A percentile compares a stretch with the other conserved stretches of the same genome.
Conservation (phyloP, 2,113 vertebrate genomes). For the Leucoraja erinaceus region DNA sequence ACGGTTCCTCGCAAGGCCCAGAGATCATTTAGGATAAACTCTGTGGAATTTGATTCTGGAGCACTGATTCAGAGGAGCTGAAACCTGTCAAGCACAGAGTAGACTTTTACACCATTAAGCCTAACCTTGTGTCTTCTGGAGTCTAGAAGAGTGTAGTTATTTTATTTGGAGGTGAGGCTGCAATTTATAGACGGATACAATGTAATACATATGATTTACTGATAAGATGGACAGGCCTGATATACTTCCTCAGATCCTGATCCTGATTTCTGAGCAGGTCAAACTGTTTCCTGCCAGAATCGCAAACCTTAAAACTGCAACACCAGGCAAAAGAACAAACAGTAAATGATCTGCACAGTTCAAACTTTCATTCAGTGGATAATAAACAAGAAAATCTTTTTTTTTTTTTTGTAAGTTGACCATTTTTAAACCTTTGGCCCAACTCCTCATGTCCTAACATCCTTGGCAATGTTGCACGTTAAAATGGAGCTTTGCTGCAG, state of each 20-base stretch:
- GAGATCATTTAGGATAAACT: background rate
- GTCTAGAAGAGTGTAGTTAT: background rate
- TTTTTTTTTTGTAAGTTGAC: background rate
- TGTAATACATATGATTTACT: background rate
- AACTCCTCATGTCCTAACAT: background rate
- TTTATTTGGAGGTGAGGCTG: background rate
- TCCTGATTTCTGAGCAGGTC: background rate
- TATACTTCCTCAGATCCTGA: background rate
- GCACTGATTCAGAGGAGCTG: background rate
- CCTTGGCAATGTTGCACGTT: background rate
- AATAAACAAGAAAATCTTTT: background rate
- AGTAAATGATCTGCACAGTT: background rate
- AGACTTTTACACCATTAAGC: background rate
- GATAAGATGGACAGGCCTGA: background rate
- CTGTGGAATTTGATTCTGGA: no score
- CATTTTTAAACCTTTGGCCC: background rate
- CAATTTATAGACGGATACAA: background rate
- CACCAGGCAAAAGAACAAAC: background rate
- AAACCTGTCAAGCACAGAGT: no score
- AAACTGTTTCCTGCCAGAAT: background rate
- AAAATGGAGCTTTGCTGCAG: background rate
- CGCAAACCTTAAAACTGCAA: background rate
- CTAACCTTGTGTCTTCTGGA: background rate
- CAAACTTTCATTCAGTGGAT: background rate
- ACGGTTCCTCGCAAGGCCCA: background rate